These are phyloP conservation scores for Ascidia mentula DNA, from an alignment of 23 tunicate genomes.

Conservation along the genomic window DNA sequence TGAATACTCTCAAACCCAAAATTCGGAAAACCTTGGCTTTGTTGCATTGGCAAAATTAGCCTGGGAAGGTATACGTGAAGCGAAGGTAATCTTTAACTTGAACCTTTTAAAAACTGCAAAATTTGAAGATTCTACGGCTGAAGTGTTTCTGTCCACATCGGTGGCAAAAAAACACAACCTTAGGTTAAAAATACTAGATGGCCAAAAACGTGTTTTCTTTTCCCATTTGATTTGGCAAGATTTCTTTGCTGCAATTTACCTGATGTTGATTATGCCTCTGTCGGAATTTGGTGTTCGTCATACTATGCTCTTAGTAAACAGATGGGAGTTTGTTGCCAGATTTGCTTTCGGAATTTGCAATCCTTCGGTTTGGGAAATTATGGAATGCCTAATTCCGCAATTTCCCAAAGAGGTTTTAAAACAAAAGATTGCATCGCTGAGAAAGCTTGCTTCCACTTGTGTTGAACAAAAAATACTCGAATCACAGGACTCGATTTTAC, in stretches of 20 bases:
- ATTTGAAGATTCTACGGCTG: background rate
- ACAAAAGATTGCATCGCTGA: too few relatives aligned
- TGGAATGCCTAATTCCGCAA: too few relatives aligned
- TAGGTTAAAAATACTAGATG: background rate
- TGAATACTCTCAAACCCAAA: background rate
- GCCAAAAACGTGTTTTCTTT: background rate
- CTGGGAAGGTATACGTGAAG: background rate
- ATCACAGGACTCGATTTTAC: too few relatives aligned
- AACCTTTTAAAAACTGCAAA: background rate
- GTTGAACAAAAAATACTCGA: too few relatives aligned
- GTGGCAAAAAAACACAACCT: background rate
- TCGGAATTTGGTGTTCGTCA: background rate
- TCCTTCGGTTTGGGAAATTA: background rate
- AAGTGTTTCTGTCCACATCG: background rate
- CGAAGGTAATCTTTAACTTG: background rate
- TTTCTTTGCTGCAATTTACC: background rate
- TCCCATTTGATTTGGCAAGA: background rate
- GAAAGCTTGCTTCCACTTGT: too few relatives aligned
- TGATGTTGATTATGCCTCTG: conserved; percentile 1
- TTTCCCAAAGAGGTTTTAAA: too few relatives aligned
- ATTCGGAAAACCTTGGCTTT: background rate
- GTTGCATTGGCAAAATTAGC: background rate
- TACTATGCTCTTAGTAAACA: background rate
- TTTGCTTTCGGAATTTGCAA: background rate
- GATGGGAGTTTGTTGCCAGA: background rate